Base-by-base conservation (phyloP, 2,113 vertebrate genomes). In the Amblyopsis rosae region DNA sequence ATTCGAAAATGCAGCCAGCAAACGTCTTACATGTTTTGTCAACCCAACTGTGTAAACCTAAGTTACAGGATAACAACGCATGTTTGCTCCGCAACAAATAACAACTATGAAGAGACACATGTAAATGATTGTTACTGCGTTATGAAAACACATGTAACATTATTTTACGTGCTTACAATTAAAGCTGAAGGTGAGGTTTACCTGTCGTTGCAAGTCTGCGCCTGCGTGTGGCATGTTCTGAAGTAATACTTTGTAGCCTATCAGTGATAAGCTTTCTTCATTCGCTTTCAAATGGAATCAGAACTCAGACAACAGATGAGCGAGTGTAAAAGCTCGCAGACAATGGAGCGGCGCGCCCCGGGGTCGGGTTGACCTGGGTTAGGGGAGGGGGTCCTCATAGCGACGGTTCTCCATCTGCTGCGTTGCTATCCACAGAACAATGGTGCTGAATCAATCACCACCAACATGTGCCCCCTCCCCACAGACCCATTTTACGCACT, bases 371-470 rank as follows among this genome's bases (percentile, higher is more conserved):
- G 86, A 88, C 79, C 82, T 68, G 26, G 67, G 79, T 75, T 79
- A 77, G 53, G 26, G 17, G 45, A 47, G 78, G 68, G 67, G 67
- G 65, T 56, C 33, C 62, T 79, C 79, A 85, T 84, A 70, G 82
- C 82, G 78, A 89, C 89, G 88, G 83, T 87, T 67, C 88, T 89
- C 92, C 92, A 92, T 92, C 92, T 93, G 91, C 84, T 60, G 74
- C 80, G 82, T 74, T 79, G 77, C 74, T 73, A 72, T 75, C 60
- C 50, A 16, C 60, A 17, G 64, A 90, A 93, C 92, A 93, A 93
- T 91, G 71, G 88, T 26, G 67, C 63, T 80, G 86, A 85, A 90
- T 91, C 88, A 88, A 88, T 90, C 90, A 85, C 77, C 81, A 62
- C 87, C 74, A 82, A 86, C 86, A 80, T 84, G 88, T 80, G 79